Base-by-base conservation (phyloP, 1,140 invertebrate genomes). In the Magallana ariakensis region DNA sequence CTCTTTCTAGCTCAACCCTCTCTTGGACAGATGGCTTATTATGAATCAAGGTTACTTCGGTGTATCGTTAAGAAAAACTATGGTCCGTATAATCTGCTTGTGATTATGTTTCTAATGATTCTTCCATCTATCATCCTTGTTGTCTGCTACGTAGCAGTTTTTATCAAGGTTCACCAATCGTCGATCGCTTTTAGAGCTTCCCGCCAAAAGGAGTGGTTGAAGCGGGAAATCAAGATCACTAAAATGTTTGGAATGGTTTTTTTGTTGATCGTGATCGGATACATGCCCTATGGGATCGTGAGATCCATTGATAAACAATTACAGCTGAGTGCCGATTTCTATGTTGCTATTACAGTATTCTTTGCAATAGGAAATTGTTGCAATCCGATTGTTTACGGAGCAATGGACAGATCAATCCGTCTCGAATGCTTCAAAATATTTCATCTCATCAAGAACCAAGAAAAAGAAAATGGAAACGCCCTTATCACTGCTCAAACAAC, bases 161-260 rank as follows among this genome's bases (percentile, higher is more conserved):
- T 95, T 84, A 89, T 93, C 66, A 94, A 93, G 88, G 94, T 94
- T 16, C 91, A 92, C 80, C 88, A 91, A n/a, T 93, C 91, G 19
- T 91, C 92, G 22, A 90, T 90, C 80, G 91, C 90, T 13, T 91
- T 93, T 46, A 87, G 93, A 80, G 91, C 89, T 60, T 90, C 88
- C 16, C 85, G 92, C 15, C 92, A 92, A 81, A 90, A 91, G 13
- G 92, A 93, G 90, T 94, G 91, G 92, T 88, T 94, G 10, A 90
- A 92, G 56, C 89, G 94, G 15, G 94, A 95, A 88, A 94, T 95
- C 46, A 93, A 94, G 87, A 94, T 95, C 70, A 95, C 94, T 1
- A 95, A 94, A 90, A 95, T 95, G 94, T 95, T 95, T 89, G 94
- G 93, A 66, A 91, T 94, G 85, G 93, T 94, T 13, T 95, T 95